phyloP scores from a whole-genome alignment of 1,140 invertebrate species.

The Drosophila funebris region DNA sequence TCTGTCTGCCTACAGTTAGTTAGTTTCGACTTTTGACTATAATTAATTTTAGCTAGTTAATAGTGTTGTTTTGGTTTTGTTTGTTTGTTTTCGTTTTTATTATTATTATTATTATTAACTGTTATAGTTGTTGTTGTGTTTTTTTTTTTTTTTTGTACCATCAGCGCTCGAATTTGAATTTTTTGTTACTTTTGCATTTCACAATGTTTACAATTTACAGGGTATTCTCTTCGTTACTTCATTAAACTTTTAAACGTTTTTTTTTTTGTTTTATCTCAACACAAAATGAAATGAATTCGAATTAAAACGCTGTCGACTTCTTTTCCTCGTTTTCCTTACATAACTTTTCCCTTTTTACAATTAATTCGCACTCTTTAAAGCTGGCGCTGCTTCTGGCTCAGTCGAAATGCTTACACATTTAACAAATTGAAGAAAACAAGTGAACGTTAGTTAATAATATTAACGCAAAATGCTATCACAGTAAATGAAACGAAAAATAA shows the following conservation, averaged over 20 bases:
- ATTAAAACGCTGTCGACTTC: conserved; percentile 41
- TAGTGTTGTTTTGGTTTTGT: too few relatives aligned
- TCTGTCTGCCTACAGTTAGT: not conserved
- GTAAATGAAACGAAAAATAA: conserved; percentile 61
- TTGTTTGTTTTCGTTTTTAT: conserved; percentile 13
- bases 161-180: conserved; percentile 82
- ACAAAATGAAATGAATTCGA: conserved; percentile 46
- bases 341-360: not conserved
- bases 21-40: conserved; percentile 48
- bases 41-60: conserved; percentile 62
- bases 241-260: too few relatives aligned
- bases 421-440: conserved; percentile 59
- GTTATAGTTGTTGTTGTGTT: not conserved
- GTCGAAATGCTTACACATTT: conserved; percentile 75
- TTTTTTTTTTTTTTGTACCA: conserved; percentile 70
- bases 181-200: conserved; percentile 39
- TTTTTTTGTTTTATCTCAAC: too few relatives aligned
- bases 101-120: conserved; percentile 26
- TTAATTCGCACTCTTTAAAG: conserved; percentile 14
- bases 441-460: conserved; percentile 26
- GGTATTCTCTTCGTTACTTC: conserved; percentile 9
- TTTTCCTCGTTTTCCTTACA: conserved; percentile 9
- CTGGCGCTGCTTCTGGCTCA: conserved; percentile 47
- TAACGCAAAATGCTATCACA: conserved; percentile 77
- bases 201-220: conserved; percentile 58